Conservation (phyloP, 2,797 vertebrate genomes). For the Sus cebifrons region DNA sequence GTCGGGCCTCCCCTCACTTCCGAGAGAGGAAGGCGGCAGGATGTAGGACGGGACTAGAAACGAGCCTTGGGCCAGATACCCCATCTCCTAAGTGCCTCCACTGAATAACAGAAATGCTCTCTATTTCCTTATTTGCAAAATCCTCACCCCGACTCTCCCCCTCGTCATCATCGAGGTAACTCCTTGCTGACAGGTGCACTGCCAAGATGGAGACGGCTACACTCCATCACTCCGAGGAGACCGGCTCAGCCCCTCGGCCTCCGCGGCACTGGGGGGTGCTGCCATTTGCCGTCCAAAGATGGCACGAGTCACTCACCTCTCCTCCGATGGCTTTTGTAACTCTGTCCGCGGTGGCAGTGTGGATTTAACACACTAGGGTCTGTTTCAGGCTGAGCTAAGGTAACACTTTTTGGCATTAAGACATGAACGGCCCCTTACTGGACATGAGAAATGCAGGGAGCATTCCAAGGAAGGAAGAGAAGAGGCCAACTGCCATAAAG, state of each 20-base stretch:
- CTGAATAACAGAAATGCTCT: neutral
- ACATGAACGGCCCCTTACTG: neutral
- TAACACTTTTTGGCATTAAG: neutral
- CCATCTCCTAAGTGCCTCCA: neutral
- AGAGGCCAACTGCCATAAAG: neutral
- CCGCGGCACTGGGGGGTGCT: accelerated
- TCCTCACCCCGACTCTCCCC: accelerated
- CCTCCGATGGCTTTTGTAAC: neutral
- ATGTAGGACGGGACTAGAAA: accelerated
- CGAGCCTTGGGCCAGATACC: too few species aligned
- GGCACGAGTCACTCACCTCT: neutral
- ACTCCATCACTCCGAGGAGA: accelerated
- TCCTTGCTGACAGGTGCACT: neutral
- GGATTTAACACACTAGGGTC: neutral
- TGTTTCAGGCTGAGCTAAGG: neutral
- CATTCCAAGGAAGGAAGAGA: too few species aligned
- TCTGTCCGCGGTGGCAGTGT: accelerated
- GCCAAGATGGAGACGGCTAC: accelerated
- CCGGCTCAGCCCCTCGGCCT: accelerated
- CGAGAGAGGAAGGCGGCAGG: neutral
- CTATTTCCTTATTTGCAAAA: neutral
- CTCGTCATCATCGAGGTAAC: accelerated
- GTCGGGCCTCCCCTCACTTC: neutral
- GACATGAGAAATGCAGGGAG: neutral
- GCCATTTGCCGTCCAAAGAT: neutral